These are phyloP conservation scores for Siniperca undulata DNA, from an alignment of 2,797 vertebrate genomes.

Conservation along the genomic window DNA sequence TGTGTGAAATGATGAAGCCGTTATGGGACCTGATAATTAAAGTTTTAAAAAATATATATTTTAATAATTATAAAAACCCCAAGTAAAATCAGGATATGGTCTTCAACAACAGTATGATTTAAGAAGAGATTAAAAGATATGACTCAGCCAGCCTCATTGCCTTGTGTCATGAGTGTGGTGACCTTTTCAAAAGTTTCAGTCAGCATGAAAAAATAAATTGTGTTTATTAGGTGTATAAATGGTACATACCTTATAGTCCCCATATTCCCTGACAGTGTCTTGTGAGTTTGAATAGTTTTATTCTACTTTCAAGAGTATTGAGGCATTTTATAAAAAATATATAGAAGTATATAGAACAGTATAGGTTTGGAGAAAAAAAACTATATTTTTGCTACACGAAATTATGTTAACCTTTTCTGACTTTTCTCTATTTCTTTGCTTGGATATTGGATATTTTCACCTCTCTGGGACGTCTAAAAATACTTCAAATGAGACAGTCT, in stretches of 20 bases:
- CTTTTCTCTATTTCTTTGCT: too few relatives aligned
- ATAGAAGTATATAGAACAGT: not conserved
- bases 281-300: not conserved
- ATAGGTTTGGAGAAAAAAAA: not conserved
- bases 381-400: too few relatives aligned
- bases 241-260: not conserved
- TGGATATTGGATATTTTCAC: too few relatives aligned
- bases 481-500: too few relatives aligned
- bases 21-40: too few relatives aligned
- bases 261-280: not conserved
- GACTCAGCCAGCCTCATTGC: not conserved
- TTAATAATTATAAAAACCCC: too few relatives aligned
- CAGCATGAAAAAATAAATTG: not conserved
- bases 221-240: too few relatives aligned
- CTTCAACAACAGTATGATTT: not conserved
- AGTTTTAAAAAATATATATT: too few relatives aligned
- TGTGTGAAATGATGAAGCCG: not conserved
- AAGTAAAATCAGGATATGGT: not conserved
- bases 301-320: not conserved
- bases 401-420: too few relatives aligned
- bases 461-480: too few relatives aligned
- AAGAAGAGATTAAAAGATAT: not conserved
- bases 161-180: not conserved
- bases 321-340: not conserved
- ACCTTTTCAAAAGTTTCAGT: not conserved